A percentile compares a stretch with the other conserved stretches of the same genome.
phyloP scores from a whole-genome alignment of 2,888 invertebrate genomes.

The Chaitophorus viminalis region DNA sequence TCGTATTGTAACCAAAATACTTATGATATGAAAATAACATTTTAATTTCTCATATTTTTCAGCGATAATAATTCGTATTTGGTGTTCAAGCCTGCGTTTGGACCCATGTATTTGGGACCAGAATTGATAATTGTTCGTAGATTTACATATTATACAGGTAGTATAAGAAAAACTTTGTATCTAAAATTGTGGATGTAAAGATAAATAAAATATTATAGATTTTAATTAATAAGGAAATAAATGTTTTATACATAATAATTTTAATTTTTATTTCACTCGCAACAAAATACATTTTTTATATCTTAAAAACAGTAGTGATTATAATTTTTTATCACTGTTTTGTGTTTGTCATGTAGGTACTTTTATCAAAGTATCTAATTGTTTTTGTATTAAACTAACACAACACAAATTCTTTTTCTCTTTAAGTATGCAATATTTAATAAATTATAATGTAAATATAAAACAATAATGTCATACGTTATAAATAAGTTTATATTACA shows the following conservation, averaged over 20 bases:
- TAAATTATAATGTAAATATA: conserved; percentile 57
- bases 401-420: conserved; percentile 39
- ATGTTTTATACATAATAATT: conserved; percentile 59
- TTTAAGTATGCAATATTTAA: conserved; percentile 55
- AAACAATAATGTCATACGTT: conserved; percentile 49
- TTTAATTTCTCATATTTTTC: conserved; percentile 32
- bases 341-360: conserved; percentile 47
- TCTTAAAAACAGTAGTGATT: conserved; percentile 35
- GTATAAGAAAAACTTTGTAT: conserved; percentile 52
- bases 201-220: conserved; percentile 44
- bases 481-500: conserved; percentile 54
- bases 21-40: neutral
- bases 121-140: conserved; percentile 56
- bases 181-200: conserved; percentile 23
- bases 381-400: conserved; percentile 43
- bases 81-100: conserved; percentile 62
- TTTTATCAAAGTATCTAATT: conserved; percentile 18
- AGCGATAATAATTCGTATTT: conserved; percentile 55
- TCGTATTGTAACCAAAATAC: no score
- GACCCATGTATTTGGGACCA: conserved; percentile 62
- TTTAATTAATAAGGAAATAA: conserved; percentile 42
- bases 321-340: conserved; percentile 54
- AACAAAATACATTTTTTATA: conserved; percentile 48
- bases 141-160: conserved; percentile 57
- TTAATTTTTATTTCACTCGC: conserved; percentile 41